phyloP scores from a whole-genome alignment of 2,888 invertebrate species.

The Microctonus aethiopoides region DNA sequence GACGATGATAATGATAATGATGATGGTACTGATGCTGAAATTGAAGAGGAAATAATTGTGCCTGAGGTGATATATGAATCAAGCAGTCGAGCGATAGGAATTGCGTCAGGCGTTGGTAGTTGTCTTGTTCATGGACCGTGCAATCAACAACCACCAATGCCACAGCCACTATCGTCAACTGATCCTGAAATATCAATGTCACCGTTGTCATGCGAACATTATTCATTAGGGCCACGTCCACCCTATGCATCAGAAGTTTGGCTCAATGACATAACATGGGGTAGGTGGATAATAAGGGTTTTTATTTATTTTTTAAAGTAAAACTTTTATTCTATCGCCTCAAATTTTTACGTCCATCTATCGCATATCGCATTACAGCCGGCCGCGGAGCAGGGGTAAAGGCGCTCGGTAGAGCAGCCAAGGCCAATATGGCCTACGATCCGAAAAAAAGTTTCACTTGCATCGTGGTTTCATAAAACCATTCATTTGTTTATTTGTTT shows the following conservation, averaged over 20 bases:
- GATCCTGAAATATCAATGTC: conserved; percentile 59
- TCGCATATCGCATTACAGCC: neutral
- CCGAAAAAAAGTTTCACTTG: too few relatives aligned
- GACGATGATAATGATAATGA: conserved; percentile 72
- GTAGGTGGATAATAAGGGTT: conserved; percentile 46
- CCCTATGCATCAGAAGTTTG: conserved; percentile 56
- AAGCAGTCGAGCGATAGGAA: conserved; percentile 45
- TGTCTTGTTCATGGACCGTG: conserved; percentile 62
- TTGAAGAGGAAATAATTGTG: conserved; percentile 58
- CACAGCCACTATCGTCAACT: neutral
- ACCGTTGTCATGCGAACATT: conserved; percentile 62
- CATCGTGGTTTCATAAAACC: too few relatives aligned
- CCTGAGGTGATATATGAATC: conserved; percentile 56
- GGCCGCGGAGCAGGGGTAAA: too few relatives aligned
- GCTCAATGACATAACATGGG: conserved; percentile 66
- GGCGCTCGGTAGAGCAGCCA: too few relatives aligned
- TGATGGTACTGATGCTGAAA: conserved; percentile 66
- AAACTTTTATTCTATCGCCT: too few relatives aligned
- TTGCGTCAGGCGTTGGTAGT: conserved; percentile 49
- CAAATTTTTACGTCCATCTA: too few relatives aligned
- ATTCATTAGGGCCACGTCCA: conserved; percentile 47
- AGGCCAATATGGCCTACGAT: too few relatives aligned
- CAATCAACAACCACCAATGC: conserved; percentile 44
- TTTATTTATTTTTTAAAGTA: too few relatives aligned
- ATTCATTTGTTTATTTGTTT: too few relatives aligned